Base-by-base conservation (phyloP, 1,140 invertebrate species). In the Macrobrachium nipponense region DNA sequence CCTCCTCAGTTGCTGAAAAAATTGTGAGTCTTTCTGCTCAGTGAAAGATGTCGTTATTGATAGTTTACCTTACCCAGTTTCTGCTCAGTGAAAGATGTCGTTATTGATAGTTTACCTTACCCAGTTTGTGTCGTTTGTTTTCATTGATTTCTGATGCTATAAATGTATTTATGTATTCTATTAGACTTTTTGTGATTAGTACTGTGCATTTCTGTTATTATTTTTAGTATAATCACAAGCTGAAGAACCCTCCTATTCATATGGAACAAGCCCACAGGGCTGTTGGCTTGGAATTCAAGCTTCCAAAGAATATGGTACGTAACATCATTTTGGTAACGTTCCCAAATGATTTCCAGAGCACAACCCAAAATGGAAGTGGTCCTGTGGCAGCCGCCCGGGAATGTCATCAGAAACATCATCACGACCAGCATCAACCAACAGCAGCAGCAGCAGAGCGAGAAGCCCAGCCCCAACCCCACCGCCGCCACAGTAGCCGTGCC, bases 281-380 rank as follows among this genome's bases (percentile, higher is more conserved):
- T 4, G 4, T 36, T 36, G 27, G 4, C 27, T 36, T 4, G 27
- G 4, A 36, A 4, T 4, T 36, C 72, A 15, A 0, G 17, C 15
- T 20, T 44, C 43, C n/a, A 12, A 20, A 23, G 6, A 14, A 62
- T 0, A 20, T n/a, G n/a, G n/a, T 58, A 58, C 18, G 10, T 64
- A n/a, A 43, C 18, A 12, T 4, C n/a, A 36, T 62, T 62, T 43
- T 59, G 43, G 18, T 44, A 44, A n/a, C 15, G 1, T 72, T 59
- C 23, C 23, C 27, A 23, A 27, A n/a, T 61, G 15, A 17, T 23
- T 64, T 66, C 20, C 77, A 86, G 84, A 62, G 80, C 76, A 2
- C 66, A 86, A 51, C 84, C 84, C 6, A 86, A 76, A 68, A 86
- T 86, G 84, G 84, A 86, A 51, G 84, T 86, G 51, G 84, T 86